A percentile compares a stretch with the other conserved stretches of the same genome.
These are phyloP conservation scores for Hydrozoanthus gracilis DNA, from an alignment of 92 coral and sea anemone genomes.

Conservation along the genomic window DNA sequence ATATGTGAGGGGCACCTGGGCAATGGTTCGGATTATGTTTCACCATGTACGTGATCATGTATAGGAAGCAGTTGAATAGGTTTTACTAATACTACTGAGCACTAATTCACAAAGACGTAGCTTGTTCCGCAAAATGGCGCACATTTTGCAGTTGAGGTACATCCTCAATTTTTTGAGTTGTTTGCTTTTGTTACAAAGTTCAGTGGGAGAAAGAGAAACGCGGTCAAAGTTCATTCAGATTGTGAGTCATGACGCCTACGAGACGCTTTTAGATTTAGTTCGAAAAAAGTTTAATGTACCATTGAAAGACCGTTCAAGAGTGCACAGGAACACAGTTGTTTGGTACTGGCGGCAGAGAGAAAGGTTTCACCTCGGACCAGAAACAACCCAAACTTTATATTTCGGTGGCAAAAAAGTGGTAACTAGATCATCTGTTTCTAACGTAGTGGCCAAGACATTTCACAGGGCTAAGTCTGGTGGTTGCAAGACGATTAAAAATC, in stretches of 20 bases:
- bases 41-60: no score
- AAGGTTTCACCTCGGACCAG: conserved; percentile 39
- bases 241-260: conserved; percentile 34
- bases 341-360: conserved; percentile 40
- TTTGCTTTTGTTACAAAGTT: neutral
- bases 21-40: no score
- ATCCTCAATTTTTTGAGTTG: conserved; percentile 7
- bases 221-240: conserved; percentile 43
- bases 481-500: conserved; percentile 41
- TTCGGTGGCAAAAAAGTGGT: conserved; percentile 26
- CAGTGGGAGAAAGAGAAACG: neutral
- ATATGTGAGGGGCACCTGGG: no score
- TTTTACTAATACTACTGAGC: no score
- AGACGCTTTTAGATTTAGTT: conserved; percentile 33
- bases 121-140: neutral
- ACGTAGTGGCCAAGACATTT: conserved; percentile 9
- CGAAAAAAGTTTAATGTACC: conserved; percentile 43
- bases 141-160: neutral
- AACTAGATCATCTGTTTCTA: neutral
- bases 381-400: conserved; percentile 43
- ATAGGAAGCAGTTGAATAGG: no score
- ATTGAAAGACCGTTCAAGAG: conserved; percentile 24
- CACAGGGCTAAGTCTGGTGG: conserved; percentile 14
- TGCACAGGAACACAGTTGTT: conserved; percentile 32
- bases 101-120: no score